Evolutionary conservation across 2,113 vertebrate species (phyloP).

Genomic region (Tursiops truncatus): DNA sequence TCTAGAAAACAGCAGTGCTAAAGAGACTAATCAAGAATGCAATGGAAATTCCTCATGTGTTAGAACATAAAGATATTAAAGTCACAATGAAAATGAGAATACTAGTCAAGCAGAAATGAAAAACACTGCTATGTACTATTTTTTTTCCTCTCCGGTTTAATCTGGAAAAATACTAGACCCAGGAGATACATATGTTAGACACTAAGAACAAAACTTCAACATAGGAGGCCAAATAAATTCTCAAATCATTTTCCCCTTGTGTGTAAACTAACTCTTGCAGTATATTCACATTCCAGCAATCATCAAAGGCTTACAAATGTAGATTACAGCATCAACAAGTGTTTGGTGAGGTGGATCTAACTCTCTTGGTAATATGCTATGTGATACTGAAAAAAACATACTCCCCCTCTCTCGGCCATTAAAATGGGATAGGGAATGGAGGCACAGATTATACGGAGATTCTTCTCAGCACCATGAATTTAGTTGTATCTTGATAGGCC

Average conservation of each 20-base stretch:
- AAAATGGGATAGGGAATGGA: not conserved
- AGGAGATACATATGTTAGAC: not conserved
- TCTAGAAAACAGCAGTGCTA: not conserved
- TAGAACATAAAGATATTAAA: slow-evolving; percentile 35
- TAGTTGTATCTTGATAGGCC: not conserved
- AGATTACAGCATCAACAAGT: not conserved
- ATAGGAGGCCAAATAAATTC: not conserved
- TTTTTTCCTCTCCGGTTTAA: not conserved
- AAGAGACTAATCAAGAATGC: slow-evolving; percentile 1
- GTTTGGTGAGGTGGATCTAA: not conserved
- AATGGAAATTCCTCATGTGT: slow-evolving; percentile 24
- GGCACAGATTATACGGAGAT: not conserved
- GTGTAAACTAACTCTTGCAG: not conserved
- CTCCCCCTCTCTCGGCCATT: not conserved
- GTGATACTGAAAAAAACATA: not conserved
- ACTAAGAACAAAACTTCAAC: not conserved
- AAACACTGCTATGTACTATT: not conserved
- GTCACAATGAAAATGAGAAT: slow-evolving; percentile 19
- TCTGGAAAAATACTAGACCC: not conserved
- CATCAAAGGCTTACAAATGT: not conserved
- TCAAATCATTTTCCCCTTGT: not conserved
- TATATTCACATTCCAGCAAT: not conserved
- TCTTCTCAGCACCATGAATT: not conserved
- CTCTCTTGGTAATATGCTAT: not conserved
- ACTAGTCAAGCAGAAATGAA: slow-evolving; percentile 20